Percentiles rank a stretch among this genome's conserved stretches.
Evolutionary conservation across 2,113 vertebrate genomes (phyloP).

Genomic region (Phycodurus eques): DNA sequence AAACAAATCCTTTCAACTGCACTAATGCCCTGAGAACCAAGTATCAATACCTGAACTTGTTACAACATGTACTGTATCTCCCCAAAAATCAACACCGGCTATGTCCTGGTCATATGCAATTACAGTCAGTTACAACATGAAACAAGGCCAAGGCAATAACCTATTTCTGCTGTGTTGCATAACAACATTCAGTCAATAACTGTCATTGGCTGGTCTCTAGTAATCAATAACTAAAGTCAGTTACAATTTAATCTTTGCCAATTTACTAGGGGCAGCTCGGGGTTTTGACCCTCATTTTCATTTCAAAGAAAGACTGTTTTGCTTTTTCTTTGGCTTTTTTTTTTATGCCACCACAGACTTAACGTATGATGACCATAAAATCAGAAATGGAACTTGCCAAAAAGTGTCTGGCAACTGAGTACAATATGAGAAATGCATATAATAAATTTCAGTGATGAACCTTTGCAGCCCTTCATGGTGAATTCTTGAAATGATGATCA

Average conservation of each 20-base stretch:
- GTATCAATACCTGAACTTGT: constrained; percentile 26
- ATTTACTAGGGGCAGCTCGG: not conserved
- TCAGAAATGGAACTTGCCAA: not conserved
- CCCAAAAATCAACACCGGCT: constrained; percentile 10
- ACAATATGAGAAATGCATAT: not conserved
- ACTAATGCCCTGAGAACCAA: constrained; percentile 17
- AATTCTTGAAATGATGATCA: not conserved
- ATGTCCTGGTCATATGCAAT: constrained; percentile 13
- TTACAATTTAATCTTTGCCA: not conserved
- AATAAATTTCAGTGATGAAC: not conserved
- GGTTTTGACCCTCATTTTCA: constrained; percentile 1
- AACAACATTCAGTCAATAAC: constrained; percentile 21
- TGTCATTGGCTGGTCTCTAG: not conserved
- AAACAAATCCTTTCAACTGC: constrained; percentile 10
- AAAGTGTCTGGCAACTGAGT: not conserved
- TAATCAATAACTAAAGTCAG: constrained; percentile 24
- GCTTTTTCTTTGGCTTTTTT: too few relatives aligned
- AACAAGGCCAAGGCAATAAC: constrained; percentile 4
- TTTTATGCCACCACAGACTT: too few relatives aligned
- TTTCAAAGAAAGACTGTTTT: not conserved
- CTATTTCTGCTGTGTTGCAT: constrained; percentile 8
- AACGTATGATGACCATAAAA: not conserved
- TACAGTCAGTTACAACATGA: constrained; percentile 5
- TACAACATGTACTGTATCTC: constrained; percentile 10
- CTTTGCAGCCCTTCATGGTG: not conserved